A percentile compares a stretch with the other conserved stretches of the same genome.
phyloP scores from a whole-genome alignment of 2,797 vertebrate genomes.

The Coreius guichenoti region DNA sequence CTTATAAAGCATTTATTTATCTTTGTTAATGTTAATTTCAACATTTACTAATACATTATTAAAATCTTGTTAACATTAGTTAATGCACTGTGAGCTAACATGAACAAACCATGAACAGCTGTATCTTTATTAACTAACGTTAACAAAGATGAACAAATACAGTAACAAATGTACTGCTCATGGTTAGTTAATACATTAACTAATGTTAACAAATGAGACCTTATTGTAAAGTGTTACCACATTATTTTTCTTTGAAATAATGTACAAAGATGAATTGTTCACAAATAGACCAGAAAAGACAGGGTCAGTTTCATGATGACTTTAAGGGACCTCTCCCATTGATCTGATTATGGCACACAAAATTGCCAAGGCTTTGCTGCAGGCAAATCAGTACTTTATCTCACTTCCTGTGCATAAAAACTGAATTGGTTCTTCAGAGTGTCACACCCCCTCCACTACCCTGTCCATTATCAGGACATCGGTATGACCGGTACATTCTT shows the following conservation, averaged over 20 bases:
- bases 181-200: too few species aligned
- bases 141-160: too few species aligned
- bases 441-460: background rate
- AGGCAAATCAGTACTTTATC: constrained; percentile 25
- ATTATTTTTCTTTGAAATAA: background rate
- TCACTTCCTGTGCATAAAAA: constrained; percentile 20
- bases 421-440: constrained; percentile 19
- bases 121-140: too few species aligned
- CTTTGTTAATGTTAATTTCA: too few species aligned
- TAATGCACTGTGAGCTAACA: too few species aligned
- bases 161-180: too few species aligned
- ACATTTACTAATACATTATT: too few species aligned
- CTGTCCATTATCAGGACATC: constrained; percentile 25
- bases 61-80: too few species aligned
- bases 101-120: too few species aligned
- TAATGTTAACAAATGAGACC: too few species aligned
- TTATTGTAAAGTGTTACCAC: too few species aligned
- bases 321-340: constrained; percentile 9
- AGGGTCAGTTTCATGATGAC: constrained; percentile 7
- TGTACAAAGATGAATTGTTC: background rate
- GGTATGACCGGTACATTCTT: constrained; percentile 3
- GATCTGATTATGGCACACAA: constrained; percentile 8
- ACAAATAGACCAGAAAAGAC: background rate
- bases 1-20: too few species aligned
- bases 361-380: constrained; percentile 23